Base-by-base conservation (phyloP, 2,888 invertebrate genomes). In the Andrena bicolor region DNA sequence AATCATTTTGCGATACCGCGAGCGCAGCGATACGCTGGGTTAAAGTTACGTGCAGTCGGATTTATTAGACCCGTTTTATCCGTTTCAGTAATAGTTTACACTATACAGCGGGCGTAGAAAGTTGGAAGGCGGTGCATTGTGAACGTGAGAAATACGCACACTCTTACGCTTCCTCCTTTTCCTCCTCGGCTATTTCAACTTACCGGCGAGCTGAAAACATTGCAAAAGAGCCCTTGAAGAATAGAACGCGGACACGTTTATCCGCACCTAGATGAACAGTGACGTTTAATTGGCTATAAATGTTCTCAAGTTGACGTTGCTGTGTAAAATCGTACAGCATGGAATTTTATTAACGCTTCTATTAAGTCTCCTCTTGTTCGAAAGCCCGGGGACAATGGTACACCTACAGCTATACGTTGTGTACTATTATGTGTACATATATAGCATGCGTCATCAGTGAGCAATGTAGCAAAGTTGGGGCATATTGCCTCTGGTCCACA, bases 101-200 rank as follows among this genome's bases (percentile, higher is more conserved):
- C 51, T 61, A 51, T 53, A 51, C 63, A 72, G 60, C 60, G 41
- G 23, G 76, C 28, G 76, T 83, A 72, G 83, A 83, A 83, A 83
- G 83, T 77, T 81, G 56, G 70, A 61, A 66, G 68, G 80, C 63
- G 69, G 75, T 69, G 66, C 76, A 65, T 69, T 61, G 81, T 53
- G 72, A 86, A 83, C 81, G 84, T 83, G 86, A 84, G 81, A 86
- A 86, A 83, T 77, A 79, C 75, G 76, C 78, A 77, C 86, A 74
- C 74, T 28, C 28, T 71, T 76, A 51, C 60, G 48, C 35, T 49
- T 58, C 66, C 60, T 83, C 49, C 72, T 48, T 66, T 56, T 28
- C 26, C 30, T 32, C 13, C 41, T 23, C 26, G 56, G 49, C 30
- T 65, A 61, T 60, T 72, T 58, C 69, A 73, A 51, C 79, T 72